Evolutionary conservation across 2,113 vertebrate genomes (phyloP).

Genomic region (Leucosticte australis): DNA sequence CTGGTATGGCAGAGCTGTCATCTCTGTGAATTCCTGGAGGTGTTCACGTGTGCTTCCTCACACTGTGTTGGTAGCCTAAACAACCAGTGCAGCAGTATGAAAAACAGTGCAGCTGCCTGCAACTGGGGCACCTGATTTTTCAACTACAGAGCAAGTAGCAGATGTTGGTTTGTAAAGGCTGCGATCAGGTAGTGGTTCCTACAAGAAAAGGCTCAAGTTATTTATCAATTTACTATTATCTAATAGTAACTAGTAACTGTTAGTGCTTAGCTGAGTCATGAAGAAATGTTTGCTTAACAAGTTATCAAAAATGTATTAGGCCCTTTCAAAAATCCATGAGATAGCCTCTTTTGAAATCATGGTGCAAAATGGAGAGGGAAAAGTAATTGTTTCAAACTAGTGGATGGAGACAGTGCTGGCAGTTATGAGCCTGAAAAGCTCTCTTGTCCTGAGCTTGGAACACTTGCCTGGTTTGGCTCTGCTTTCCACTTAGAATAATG

Average conservation of each 20-base stretch:
- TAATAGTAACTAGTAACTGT: not conserved
- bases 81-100: not conserved
- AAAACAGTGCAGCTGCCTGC: not conserved
- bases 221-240: not conserved
- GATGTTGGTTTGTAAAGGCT: not conserved
- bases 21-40: not conserved
- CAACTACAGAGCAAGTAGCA: not conserved
- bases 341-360: not conserved
- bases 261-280: not conserved
- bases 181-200: not conserved
- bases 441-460: not conserved
- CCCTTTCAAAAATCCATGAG: not conserved
- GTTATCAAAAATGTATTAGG: not conserved
- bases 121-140: not conserved
- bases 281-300: not conserved
- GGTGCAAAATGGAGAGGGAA: not conserved
- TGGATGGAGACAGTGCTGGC: not conserved
- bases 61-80: accelerated
- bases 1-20: not conserved
- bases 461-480: not conserved
- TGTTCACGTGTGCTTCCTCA: not conserved
- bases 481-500: not conserved
- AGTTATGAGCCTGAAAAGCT: not conserved
- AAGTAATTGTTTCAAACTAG: not conserved
- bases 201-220: not conserved